These are phyloP conservation scores for Isichthys henryi DNA, from an alignment of 2,113 vertebrate species.

Conservation along the genomic window DNA sequence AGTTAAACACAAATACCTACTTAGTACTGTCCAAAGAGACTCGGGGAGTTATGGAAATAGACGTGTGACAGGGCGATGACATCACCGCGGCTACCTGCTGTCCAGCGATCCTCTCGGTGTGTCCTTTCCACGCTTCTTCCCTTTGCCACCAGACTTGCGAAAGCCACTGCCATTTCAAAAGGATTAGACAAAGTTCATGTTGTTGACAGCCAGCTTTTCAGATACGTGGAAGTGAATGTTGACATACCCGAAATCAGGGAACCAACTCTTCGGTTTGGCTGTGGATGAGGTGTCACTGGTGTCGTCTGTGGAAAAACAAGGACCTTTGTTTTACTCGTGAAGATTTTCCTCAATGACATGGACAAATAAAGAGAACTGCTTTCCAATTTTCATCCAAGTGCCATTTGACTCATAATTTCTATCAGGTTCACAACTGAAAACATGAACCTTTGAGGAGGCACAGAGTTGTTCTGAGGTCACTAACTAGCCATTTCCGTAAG, in stretches of 20 bases:
- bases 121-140: constrained; percentile 68
- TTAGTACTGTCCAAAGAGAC: neutral
- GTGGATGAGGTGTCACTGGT: constrained; percentile 56
- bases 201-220: constrained; percentile 18
- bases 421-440: neutral
- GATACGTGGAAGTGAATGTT: neutral
- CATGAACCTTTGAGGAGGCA: neutral
- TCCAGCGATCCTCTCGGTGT: constrained; percentile 56
- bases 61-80: neutral
- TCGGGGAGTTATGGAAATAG: neutral
- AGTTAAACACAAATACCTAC: neutral
- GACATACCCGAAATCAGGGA: constrained; percentile 65
- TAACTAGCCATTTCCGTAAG: neutral
- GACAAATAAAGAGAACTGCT: neutral
- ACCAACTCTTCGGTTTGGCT: constrained; percentile 72
- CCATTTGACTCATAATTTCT: neutral
- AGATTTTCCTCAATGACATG: neutral
- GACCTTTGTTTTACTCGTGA: neutral
- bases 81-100: constrained; percentile 59
- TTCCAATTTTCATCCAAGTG: neutral
- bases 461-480: neutral
- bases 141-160: constrained; percentile 76
- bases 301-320: constrained; percentile 33
- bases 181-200: constrained; percentile 1
- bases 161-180: constrained; percentile 56